phyloP scores from a whole-genome alignment of 2,888 invertebrate species.

The Acronicta leporina region DNA sequence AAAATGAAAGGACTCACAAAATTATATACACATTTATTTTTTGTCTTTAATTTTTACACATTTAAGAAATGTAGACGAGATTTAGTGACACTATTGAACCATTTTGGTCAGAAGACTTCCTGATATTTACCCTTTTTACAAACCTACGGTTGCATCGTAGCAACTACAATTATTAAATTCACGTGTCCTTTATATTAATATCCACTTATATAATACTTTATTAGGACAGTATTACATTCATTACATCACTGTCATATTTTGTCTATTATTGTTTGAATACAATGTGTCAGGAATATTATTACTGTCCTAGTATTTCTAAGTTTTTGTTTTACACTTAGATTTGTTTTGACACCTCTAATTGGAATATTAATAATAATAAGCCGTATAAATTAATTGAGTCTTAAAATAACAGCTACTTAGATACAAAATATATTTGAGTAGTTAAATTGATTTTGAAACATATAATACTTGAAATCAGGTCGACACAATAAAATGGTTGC shows the following conservation, averaged over 20 bases:
- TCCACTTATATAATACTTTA: constrained; percentile 38
- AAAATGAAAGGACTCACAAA: constrained; percentile 14
- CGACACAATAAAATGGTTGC: constrained; percentile 39
- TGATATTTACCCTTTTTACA: constrained; percentile 57
- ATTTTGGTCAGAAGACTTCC: constrained; percentile 46
- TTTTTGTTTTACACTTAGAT: constrained; percentile 41
- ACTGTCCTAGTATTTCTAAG: constrained; percentile 33
- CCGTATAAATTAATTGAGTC: constrained; percentile 55
- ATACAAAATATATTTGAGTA: constrained; percentile 53
- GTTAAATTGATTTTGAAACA: constrained; percentile 52
- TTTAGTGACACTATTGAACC: constrained; percentile 58
- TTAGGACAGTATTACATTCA: constrained; percentile 22
- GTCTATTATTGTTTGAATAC: neutral
- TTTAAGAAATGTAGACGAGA: constrained; percentile 64
- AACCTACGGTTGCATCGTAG: constrained; percentile 49
- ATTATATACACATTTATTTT: constrained; percentile 74
- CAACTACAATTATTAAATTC: constrained; percentile 54
- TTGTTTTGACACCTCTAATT: constrained; percentile 56
- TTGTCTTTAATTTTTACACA: constrained; percentile 72
- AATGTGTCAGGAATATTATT: constrained; percentile 2
- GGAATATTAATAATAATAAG: constrained; percentile 56
- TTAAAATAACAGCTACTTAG: constrained; percentile 50
- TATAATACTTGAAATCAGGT: constrained; percentile 38
- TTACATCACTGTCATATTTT: neutral
- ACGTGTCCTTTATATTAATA: constrained; percentile 46